phyloP scores from a whole-genome alignment of 2,113 vertebrate species.

The Drymodes brunneopygia region DNA sequence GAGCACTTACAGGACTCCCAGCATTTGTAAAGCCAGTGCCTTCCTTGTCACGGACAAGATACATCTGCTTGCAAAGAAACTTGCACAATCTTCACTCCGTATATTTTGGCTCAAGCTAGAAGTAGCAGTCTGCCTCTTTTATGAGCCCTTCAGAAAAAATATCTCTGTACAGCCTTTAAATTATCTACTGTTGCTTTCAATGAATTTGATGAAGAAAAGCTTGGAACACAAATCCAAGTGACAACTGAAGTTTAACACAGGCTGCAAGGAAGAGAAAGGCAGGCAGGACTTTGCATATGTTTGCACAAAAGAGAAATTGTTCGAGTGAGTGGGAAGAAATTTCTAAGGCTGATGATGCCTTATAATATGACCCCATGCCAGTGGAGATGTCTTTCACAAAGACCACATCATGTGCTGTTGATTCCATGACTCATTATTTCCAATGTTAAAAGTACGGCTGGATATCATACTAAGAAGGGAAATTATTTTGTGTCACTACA shows the following conservation, averaged over 20 bases:
- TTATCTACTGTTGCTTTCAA: neutral
- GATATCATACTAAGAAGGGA: neutral
- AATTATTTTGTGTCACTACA: neutral
- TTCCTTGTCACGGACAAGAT: neutral
- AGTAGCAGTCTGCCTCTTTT: constrained; percentile 1
- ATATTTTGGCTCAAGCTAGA: neutral
- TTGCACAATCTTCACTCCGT: neutral
- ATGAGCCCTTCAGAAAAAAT: neutral
- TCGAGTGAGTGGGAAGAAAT: neutral
- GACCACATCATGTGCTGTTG: neutral
- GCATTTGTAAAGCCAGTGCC: neutral
- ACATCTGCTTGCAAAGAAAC: neutral
- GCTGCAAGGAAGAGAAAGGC: neutral
- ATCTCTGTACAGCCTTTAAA: neutral
- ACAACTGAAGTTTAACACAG: constrained; percentile 3
- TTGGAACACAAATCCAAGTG: neutral
- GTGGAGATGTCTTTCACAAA: neutral
- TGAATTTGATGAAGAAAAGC: neutral
- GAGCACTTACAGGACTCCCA: neutral
- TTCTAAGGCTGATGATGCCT: neutral
- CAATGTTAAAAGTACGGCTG: neutral
- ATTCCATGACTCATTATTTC: constrained; percentile 19
- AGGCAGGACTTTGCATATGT: neutral
- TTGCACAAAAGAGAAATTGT: neutral
- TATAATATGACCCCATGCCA: neutral